Base-by-base conservation (phyloP, 2,888 invertebrate species). In the Amphipyra tragopoginis region DNA sequence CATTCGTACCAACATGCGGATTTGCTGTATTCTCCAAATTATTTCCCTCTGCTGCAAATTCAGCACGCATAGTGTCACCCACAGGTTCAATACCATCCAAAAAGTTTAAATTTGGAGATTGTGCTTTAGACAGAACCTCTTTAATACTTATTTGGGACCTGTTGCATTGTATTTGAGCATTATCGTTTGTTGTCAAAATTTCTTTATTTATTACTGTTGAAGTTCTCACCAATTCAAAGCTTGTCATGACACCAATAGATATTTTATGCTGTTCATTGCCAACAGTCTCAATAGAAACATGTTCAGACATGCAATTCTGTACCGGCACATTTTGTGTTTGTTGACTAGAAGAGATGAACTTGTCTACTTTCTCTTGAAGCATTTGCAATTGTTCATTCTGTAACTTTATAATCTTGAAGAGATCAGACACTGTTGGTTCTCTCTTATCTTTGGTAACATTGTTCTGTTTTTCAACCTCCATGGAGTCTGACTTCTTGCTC, bases 171-270 rank as follows among this genome's bases (percentile, higher is more conserved):
- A 93, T 89, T 62, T 94, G 93, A 51, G 92, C 87, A 81, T 86
- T 93, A 33, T 88, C 87, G 78, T 75, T 82, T 5, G 77, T 84
- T 72, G 87, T 90, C 3, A 91, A 69, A 40, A 90, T 75, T 64
- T 93, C 93, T 75, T 93, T 92, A 65, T 94, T 94, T 5, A 93
- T 91, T 11, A 94, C 86, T 33, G 93, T 95, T 11, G 95, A 94
- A 29, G 94, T 95, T 47, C 90, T 81, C 0, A 94, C 91, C 82
- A 97, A 95, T 90, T 97, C 96, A 86, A 97, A 96, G 86, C 96
- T 97, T 1, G 97, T 97, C 96, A 96, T 97, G 2, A 97, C 96
- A 60, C 97, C 97, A 55, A 97, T 96, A 0, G 97, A 96, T 79
- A 96, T 96, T 88, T 95, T 96, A 77, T 90, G 95, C 60, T 86